Base-by-base conservation (phyloP, 2,113 vertebrate species). In the Macquaria australasica region DNA sequence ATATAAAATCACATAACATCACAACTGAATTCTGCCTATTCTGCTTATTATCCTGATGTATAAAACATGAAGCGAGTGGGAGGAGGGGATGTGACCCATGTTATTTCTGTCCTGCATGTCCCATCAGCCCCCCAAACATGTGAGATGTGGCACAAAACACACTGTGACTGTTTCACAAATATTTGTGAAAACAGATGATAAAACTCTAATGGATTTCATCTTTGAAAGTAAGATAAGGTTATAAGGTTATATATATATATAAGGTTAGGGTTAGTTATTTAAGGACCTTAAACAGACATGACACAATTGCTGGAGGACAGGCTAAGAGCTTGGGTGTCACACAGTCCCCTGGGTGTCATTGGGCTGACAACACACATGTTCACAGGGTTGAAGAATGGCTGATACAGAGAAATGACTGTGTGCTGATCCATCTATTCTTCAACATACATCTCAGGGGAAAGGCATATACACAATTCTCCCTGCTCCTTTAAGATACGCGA, bases 401-500 rank as follows among this genome's bases (percentile, higher is more conserved):
- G 88, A 89, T 50, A 59, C 76, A 82, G 69, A 67, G 41, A 66
- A 80, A 79, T 74, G 0, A 23, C 20, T 81, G 64, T 58, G 51
- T 71, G 77, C 71, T 88, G 79, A 82, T 77, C 53, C 1, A 10
- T 67, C 51, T 77, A 18, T 81, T 84, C 55, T 71, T 87, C 31
- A 70, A n/a, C 21, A 63, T 63, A 18, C 39, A 79, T 75, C 73
- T 89, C 63, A 55, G 31, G 45, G 63, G 77, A 37, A 64, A 78
- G 9, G 15, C 8, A 16, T n/a, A 28, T 16, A 28, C 58, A 82
- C 64, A 45, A 1, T 64, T 78, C 25, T 78, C n/a, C 21, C 23
- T 83, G 53, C 48, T 88, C n/a, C 84, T 89, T 88, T 71, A 77
- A 85, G 81, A 62, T 69, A 56, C 86, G 80, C 81, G 62, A 81